Percentiles rank a stretch among this genome's conserved stretches.
Conservation (phyloP, 2,797 vertebrate species). For the Tiaroga cobitis region DNA sequence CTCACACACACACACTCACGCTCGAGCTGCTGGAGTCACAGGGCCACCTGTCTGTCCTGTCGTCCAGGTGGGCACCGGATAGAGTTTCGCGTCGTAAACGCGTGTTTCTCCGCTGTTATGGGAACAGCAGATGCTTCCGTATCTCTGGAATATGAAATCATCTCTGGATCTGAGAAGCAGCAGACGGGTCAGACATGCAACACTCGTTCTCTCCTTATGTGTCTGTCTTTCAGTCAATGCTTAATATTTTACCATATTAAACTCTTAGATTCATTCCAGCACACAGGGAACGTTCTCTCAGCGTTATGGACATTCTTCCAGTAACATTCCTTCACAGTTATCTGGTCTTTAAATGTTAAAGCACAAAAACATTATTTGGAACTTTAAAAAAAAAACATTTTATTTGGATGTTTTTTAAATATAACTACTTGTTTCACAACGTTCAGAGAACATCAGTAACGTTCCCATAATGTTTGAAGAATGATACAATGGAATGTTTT, state of each 20-base stretch:
- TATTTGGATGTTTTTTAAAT: background rate
- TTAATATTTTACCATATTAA: no score
- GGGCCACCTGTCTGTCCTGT: constrained; percentile 82
- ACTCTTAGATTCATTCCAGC: background rate
- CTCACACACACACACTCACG: background rate
- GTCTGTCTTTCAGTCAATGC: constrained; percentile 61
- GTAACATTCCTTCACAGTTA: background rate
- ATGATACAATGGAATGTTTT: background rate
- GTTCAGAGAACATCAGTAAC: background rate
- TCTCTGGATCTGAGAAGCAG: constrained; percentile 74
- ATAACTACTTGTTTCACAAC: background rate
- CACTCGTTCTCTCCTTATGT: constrained; percentile 51
- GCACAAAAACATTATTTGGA: background rate
- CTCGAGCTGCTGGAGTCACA: constrained; percentile 70
- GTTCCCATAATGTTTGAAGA: background rate
- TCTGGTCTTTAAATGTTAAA: no score
- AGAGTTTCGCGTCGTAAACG: constrained; percentile 74
- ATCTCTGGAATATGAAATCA: constrained; percentile 80
- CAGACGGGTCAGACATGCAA: constrained; percentile 80
- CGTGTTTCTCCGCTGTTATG: constrained; percentile 75
- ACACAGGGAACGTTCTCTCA: background rate
- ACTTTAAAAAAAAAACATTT: background rate
- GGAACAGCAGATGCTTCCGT: constrained; percentile 85
- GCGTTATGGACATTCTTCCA: background rate
- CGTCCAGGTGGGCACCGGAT: constrained; percentile 89